Conservation (phyloP, 2,113 vertebrate genomes). For the Motacilla tschutschensis region DNA sequence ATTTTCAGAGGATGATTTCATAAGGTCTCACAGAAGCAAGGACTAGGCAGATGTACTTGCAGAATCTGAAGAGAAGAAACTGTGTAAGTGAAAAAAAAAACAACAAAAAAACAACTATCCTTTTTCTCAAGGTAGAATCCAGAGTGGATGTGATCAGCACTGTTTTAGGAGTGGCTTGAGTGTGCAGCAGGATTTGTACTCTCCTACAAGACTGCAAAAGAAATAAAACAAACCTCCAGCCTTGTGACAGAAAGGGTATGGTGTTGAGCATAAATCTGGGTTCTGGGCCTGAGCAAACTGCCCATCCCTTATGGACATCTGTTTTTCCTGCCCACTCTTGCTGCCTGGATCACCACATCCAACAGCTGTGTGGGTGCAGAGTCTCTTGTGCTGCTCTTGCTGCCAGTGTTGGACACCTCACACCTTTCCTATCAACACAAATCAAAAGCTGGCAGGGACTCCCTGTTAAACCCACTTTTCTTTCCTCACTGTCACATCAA, state of each 20-base stretch:
- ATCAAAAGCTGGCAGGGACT: background rate
- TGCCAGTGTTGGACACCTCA: background rate
- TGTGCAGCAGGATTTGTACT: background rate
- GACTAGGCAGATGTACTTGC: background rate
- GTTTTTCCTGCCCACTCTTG: background rate
- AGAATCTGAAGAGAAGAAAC: background rate
- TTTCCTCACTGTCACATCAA: background rate
- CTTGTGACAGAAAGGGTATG: background rate
- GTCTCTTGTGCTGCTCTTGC: background rate
- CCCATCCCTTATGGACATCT: background rate
- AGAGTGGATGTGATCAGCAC: background rate
- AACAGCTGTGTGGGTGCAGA: rapidly evolving
- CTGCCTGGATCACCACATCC: background rate
- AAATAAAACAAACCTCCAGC: background rate
- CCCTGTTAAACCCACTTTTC: background rate
- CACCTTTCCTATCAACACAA: background rate
- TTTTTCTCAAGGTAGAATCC: background rate
- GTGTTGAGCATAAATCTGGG: background rate
- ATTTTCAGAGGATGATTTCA: constrained; percentile 34
- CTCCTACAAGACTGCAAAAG: background rate
- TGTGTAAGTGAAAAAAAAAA: background rate
- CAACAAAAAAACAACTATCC: too few relatives aligned
- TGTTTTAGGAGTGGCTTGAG: background rate
- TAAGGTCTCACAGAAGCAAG: background rate
- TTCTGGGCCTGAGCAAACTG: background rate